These are phyloP conservation scores for Andrena hattorfiana DNA, from an alignment of 2,888 invertebrate genomes.

Conservation along the genomic window DNA sequence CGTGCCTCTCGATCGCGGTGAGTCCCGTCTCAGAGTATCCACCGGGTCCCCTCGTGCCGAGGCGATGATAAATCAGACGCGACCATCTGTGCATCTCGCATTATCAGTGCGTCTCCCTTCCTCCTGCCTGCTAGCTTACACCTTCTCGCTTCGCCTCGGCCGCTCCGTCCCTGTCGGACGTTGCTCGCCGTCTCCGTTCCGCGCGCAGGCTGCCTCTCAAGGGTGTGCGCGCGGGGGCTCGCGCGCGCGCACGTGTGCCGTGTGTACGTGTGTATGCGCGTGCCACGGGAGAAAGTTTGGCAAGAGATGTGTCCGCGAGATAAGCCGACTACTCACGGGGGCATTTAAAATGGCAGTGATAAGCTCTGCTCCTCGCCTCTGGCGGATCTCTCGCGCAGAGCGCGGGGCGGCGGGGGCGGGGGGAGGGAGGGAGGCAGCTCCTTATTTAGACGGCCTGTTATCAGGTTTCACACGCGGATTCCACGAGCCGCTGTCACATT, in stretches of 20 bases:
- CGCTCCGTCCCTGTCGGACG: slow-evolving; percentile 17
- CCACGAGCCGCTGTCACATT: slow-evolving; percentile 68
- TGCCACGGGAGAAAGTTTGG: slow-evolving; percentile 83
- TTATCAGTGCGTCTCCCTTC: slow-evolving; percentile 42
- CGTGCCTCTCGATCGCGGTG: slow-evolving; percentile 83
- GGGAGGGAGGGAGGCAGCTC: slow-evolving; percentile 72
- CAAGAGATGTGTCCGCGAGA: slow-evolving; percentile 84
- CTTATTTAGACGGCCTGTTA: slow-evolving; percentile 85
- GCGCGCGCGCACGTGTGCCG: slow-evolving; percentile 17
- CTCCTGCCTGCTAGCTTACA: slow-evolving; percentile 31
- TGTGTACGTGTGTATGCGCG: slow-evolving; percentile 67
- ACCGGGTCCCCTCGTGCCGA: slow-evolving; percentile 55
- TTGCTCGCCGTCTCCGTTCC: slow-evolving; percentile 44
- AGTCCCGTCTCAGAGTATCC: slow-evolving; percentile 61
- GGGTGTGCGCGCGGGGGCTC: slow-evolving; percentile 44
- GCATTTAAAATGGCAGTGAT: slow-evolving; percentile 84
- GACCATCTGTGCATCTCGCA: slow-evolving; percentile 69
- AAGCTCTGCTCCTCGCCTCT: slow-evolving; percentile 73
- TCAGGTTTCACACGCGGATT: slow-evolving; percentile 84
- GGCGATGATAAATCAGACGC: slow-evolving; percentile 62
- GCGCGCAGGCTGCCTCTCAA: slow-evolving; percentile 39
- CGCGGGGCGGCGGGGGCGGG: no score
- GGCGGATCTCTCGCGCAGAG: slow-evolving; percentile 60
- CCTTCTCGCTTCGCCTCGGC: slow-evolving; percentile 34
- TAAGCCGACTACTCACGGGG: slow-evolving; percentile 80